Base-by-base conservation (phyloP, 2,797 vertebrate genomes). In the Psittacula derbiana region DNA sequence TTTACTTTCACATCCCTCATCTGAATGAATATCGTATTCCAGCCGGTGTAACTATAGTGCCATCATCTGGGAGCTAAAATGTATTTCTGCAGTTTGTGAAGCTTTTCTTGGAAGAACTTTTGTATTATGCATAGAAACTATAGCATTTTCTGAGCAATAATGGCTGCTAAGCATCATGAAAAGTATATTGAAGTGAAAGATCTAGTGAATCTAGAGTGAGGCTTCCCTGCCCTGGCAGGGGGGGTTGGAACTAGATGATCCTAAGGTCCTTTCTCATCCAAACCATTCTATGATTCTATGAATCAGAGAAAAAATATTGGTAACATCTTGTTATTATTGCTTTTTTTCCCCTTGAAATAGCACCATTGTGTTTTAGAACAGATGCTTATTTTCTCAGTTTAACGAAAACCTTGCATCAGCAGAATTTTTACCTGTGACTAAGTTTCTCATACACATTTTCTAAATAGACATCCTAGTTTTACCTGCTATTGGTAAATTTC, bases 1-100 rank as follows among this genome's bases (percentile, higher is more conserved):
- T 16, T 66, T 53, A 38, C 13, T 71, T 60, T 31, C 3, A 3
- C 16, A 23, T 62, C 65, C 27, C 80, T 55, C 30, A 12, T 41
- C 43, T 16, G 17, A 31, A 13, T 18, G 44, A 70, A 16, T 31
- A n/a, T 5, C 3, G 23, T 58, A 25, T 47, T 79, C 36, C 80
- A 75, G 33, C 10, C 65, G 25, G 21, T 84, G 87, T 90, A 43
- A 75, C 86, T 88, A 58, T 3, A 96, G 80, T 95, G 95, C 94
- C 96, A 94, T 94, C 96, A 27, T 89, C 91, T 97, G 96, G 96
- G 81, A 82, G 65, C 4, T 50, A 7, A 28, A 7, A 36, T 1
- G 17, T 33, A 86, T 67, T 74, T 83, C 88, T 80, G 36, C 27
- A 47, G 11, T 50, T 50, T 73, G 23, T 84, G 62, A 62, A 62